A percentile compares a stretch with the other conserved stretches of the same genome.
These are phyloP conservation scores for Heliconius ismenius DNA, from an alignment of 2,888 invertebrate species.

Conservation along the genomic window DNA sequence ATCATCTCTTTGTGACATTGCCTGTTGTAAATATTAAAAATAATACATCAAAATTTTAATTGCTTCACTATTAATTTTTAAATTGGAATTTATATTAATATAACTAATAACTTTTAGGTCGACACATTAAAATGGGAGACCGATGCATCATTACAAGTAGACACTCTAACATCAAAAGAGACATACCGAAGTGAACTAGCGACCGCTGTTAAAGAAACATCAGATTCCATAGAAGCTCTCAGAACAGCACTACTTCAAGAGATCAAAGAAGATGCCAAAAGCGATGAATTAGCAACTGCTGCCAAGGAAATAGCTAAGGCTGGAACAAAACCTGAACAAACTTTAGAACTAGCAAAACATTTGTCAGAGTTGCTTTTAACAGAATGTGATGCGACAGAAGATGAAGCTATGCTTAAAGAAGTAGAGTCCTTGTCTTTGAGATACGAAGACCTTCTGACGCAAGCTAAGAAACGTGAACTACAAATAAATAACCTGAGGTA, in stretches of 20 bases:
- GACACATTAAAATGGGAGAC: slow-evolving; percentile 89
- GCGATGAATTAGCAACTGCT: slow-evolving; percentile 82
- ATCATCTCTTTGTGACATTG: too few species aligned
- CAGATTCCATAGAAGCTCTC: slow-evolving; percentile 84
- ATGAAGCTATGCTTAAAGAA: slow-evolving; percentile 85
- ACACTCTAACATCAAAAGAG: slow-evolving; percentile 91
- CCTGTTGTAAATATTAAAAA: too few species aligned
- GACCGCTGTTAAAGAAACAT: slow-evolving; percentile 87
- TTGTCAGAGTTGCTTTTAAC: slow-evolving; percentile 87
- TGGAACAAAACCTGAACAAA: slow-evolving; percentile 89
- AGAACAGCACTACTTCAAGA: slow-evolving; percentile 78
- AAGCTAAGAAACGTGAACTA: slow-evolving; percentile 88
- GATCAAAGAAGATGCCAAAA: slow-evolving; percentile 76
- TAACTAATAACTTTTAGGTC: slow-evolving; percentile 78
- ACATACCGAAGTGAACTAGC: slow-evolving; percentile 90
- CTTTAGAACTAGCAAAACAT: slow-evolving; percentile 90
- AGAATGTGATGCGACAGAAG: slow-evolving; percentile 86
- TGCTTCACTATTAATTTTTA: background rate
- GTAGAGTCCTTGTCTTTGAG: slow-evolving; percentile 84
- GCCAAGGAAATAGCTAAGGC: slow-evolving; percentile 88
- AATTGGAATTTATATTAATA: background rate
- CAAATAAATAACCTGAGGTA: slow-evolving; percentile 90
- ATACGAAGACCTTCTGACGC: slow-evolving; percentile 85
- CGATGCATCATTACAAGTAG: slow-evolving; percentile 90
- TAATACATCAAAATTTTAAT: background rate